Evolutionary conservation across 2,888 invertebrate genomes (phyloP).

Genomic region (Lepidonotus clava): DNA sequence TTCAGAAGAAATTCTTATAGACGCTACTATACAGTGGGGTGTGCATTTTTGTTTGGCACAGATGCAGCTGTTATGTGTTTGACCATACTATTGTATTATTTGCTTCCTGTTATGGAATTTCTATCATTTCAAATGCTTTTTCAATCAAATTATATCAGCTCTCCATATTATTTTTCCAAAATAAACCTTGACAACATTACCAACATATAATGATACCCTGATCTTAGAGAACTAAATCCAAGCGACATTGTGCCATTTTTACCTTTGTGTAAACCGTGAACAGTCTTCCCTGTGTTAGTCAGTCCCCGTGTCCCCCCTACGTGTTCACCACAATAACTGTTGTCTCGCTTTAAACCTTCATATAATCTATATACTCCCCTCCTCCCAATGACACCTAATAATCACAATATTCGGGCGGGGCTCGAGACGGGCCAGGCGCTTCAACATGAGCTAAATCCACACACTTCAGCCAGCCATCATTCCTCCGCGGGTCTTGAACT

Average conservation of each 20-base stretch:
- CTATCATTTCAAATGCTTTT: slow-evolving; percentile 27
- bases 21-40: slow-evolving; percentile 48
- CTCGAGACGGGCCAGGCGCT: not conserved
- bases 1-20: slow-evolving; percentile 30
- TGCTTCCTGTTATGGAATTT: slow-evolving; percentile 30
- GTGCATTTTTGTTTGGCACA: slow-evolving; percentile 47
- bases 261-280: slow-evolving; percentile 37
- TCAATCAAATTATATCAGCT: slow-evolving; percentile 33
- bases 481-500: not conserved
- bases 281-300: slow-evolving; percentile 22
- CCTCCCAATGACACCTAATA: not conserved
- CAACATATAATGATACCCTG: slow-evolving; percentile 21
- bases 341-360: slow-evolving; percentile 41
- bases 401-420: not conserved
- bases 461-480: slow-evolving; percentile 24
- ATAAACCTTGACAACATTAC: slow-evolving; percentile 29
- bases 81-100: slow-evolving; percentile 26
- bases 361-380: slow-evolving; percentile 37
- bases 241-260: slow-evolving; percentile 26
- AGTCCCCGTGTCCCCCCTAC: slow-evolving; percentile 34
- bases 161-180: not conserved
- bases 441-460: not conserved
- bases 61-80: slow-evolving; percentile 23
- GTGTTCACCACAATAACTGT: slow-evolving; percentile 35
- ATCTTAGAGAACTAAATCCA: slow-evolving; percentile 31